Conservation (phyloP, 2,888 invertebrate genomes). For the Andrena hattorfiana region DNA sequence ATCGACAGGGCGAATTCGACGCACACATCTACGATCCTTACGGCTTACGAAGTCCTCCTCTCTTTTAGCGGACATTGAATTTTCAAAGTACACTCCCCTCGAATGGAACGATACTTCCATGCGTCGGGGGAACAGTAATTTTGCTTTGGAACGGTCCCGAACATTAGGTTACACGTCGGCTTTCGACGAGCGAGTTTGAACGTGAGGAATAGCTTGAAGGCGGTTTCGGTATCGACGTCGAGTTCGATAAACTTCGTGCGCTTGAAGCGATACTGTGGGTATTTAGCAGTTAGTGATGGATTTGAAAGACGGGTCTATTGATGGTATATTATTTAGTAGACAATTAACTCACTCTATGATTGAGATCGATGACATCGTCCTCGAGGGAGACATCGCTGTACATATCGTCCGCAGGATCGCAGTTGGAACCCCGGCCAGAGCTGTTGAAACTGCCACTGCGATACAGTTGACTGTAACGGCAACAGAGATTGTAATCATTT, state of each 20-base stretch:
- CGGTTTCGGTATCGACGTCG: constrained; percentile 6
- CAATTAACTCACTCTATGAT: constrained; percentile 91
- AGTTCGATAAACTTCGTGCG: not conserved
- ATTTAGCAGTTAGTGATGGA: not conserved
- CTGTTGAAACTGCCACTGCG: constrained; percentile 97
- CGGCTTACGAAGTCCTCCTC: not conserved
- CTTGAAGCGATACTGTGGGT: not conserved
- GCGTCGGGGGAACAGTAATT: constrained; percentile 13
- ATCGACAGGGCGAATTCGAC: constrained; percentile 35
- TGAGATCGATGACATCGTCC: constrained; percentile 97
- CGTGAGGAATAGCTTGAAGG: not conserved
- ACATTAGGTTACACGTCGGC: constrained; percentile 30
- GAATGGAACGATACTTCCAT: too few species aligned
- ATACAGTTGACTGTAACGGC: constrained; percentile 92
- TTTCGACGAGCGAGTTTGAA: constrained; percentile 15
- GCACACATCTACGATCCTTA: constrained; percentile 60
- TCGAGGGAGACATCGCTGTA: constrained; percentile 96
- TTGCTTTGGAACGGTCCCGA: not conserved
- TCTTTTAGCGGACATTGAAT: not conserved
- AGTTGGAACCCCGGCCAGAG: constrained; percentile 95
- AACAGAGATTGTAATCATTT: not conserved
- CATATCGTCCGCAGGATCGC: constrained; percentile 97
- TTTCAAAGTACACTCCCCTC: not conserved
- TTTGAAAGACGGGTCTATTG: not conserved
- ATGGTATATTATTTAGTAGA: not conserved